Evolutionary conservation across 2,888 invertebrate species (phyloP), one percentile per base, ranked within the genome.

Genomic region (Agrochola lychnidis): DNA sequence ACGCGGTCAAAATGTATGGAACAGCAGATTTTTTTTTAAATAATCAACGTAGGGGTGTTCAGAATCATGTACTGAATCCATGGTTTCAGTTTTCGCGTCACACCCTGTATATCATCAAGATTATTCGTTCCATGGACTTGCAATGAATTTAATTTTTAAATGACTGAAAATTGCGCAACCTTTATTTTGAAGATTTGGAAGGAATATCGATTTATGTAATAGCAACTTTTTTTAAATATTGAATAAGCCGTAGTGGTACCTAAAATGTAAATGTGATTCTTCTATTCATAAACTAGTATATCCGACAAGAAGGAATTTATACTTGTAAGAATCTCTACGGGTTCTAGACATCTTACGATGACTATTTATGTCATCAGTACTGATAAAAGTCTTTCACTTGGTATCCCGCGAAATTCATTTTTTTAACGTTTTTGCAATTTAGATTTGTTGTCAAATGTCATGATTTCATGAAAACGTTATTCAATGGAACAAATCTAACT

Each of bases 231-330:
- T 40, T 22, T 22, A 61, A 67, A 56, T 42, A 22, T 36, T 53
- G 3, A 22, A 59, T 81, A n/a, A 42, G 76, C 7, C 63, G 14
- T 61, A 71, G 83, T 72, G 51, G 25, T 70, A 68, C 16, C 12
- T 70, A n/a, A 53, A 67, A 79, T 63, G 7, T 62, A 30, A 57
- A 70, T 57, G 3, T 63, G 51, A 48, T 68, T 30, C 5, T 45
- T n/a, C 45, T 70, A 45, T 70, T 59, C 30, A 51, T 48, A 22
- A 40, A 30, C 16, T 63, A n/a, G n/a, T n/a, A n/a, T n/a, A 53
- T 36, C 19, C 6, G 48, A 7, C 22, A 56, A 9, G 4, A 40
- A 45, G 14, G 48, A 59, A 40, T 5, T 30, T 14, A 0, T 36
- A 30, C 51, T 59, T 19, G 0, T 12, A 51, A 57, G 14, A 1